Base-by-base conservation (phyloP, 2,888 invertebrate genomes). In the Trichogramma evanescens region DNA sequence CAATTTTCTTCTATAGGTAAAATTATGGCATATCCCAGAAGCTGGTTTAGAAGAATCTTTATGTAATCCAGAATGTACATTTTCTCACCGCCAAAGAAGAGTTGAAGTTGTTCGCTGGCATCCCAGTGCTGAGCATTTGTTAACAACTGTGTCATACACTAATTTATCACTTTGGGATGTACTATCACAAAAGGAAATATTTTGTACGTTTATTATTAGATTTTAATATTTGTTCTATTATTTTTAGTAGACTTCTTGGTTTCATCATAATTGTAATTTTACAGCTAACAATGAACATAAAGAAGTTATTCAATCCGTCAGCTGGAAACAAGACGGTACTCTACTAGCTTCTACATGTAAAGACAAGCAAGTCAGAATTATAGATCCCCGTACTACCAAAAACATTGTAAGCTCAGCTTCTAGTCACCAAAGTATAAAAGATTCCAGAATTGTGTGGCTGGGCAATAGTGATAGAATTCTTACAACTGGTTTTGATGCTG, bases 31-130 rank as follows among this genome's bases (percentile, higher is more conserved):
- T 71, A 89, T 95, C 72, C 93, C 93, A 7, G 89, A 88, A 61
- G 85, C 85, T 66, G 92, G 92, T 0, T 77, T 93, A 59, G 86
- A 88, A 72, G 86, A 89, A 74, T 88, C 89, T 0, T 77, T 91
- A 0, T 86, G 87, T 45, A 89, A 89, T 68, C 85, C 91, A 0
- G 90, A 92, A 74, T 88, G 91, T 71, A 87, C 88, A 2, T 85
- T 93, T 69, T 89, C 91, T 1, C 89, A 90, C 71, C 89, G 90
- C 69, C 92, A 93, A 77, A 83, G 89, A 39, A 82, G 93, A 59
- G 91, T 95, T 1, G 95, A 95, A 79, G 91, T 89, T 41, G 90
- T 95, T 0, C 86, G 89, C 40, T 96, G 95, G 80, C 94, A 96
- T 78, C 95, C 96, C 0, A 87, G 89, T 6, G 94, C 94, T 4